A percentile compares a stretch with the other conserved stretches of the same genome.
Conservation (phyloP, 2,113 vertebrate species). For the Tyrannus savana region DNA sequence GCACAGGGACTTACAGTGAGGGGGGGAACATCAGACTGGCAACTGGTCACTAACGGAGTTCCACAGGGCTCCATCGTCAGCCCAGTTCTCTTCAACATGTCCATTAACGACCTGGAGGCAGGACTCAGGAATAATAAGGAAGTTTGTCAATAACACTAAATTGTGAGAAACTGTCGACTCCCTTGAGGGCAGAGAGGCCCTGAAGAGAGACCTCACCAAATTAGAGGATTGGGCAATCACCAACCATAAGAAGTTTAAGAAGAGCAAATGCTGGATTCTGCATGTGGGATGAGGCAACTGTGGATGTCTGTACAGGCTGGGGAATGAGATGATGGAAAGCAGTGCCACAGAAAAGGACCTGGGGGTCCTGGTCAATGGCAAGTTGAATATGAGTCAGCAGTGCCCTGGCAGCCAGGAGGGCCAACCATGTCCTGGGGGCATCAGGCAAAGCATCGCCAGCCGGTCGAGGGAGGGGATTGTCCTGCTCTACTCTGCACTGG, state of each 20-base stretch:
- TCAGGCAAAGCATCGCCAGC: neutral
- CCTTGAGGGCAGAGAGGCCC: rapidly evolving
- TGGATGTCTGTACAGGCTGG: neutral
- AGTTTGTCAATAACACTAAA: neutral
- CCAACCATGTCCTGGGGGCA: neutral
- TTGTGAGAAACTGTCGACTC: rapidly evolving
- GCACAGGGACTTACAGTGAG: neutral
- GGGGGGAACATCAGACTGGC: neutral
- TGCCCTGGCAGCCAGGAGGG: neutral
- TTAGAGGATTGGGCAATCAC: neutral
- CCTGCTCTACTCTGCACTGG: neutral
- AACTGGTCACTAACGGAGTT: neutral
- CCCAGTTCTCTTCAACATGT: neutral
- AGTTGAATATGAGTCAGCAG: neutral
- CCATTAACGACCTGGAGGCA: neutral
- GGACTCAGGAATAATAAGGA: neutral
- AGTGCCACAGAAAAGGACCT: neutral
- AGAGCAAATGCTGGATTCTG: neutral
- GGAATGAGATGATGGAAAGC: neutral
- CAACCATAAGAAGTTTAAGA: neutral
- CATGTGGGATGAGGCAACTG: neutral
- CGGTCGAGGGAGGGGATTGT: neutral
- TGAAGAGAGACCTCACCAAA: neutral
- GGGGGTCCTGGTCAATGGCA: neutral
- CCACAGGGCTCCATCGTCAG: neutral